Base-by-base conservation (phyloP, 1,140 invertebrate genomes). In the Apis dorsata region DNA sequence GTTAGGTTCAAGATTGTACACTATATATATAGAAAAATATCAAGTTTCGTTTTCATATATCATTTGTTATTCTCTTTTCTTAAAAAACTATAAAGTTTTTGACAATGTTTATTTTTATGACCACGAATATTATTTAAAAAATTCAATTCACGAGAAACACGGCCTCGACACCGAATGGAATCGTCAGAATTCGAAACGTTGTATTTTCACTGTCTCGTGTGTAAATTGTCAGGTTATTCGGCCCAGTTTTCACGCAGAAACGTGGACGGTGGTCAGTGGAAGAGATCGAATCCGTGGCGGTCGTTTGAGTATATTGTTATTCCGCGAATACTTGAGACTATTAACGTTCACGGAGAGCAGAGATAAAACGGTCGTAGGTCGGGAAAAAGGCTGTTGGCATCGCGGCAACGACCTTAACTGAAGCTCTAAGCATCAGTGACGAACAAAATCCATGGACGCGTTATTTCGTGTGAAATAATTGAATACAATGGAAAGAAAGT, bases 341-440 rank as follows among this genome's bases (percentile, higher is more conserved):
- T 86, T 85, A 85, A 59, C 57, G 78, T 71, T 65, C 79, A 51
- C 73, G 70, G 21, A 57, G 21, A 57, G 60, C 57, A 77, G n/a
- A 71, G 82, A 85, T 81, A 86, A 86, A 85, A 85, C 68, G 73
- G 44, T 75, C 74, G 51, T 81, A 77, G 63, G 55, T 86, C 34
- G 57, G 51, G 17, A 73, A 86, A 86, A 69, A 75, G 84, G 34
- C 59, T 75, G 28, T 28, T 60, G 53, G 53, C 76, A 75, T 75
- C 63, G 44, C 57, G 75, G 62, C 73, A 62, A 77, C 78, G 57
- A 76, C 69, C 65, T 65, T 86, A 81, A 85, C 68, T 24, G 28
- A 66, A 73, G 69, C 62, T 59, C 66, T 24, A 68, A 57, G 44
- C 17, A 74, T 1, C 66, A 70, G 28, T 17, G 76, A 57, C 65